A percentile compares a stretch with the other conserved stretches of the same genome.
Conservation (phyloP, 2,113 vertebrate species). For the Symphodus melops region DNA sequence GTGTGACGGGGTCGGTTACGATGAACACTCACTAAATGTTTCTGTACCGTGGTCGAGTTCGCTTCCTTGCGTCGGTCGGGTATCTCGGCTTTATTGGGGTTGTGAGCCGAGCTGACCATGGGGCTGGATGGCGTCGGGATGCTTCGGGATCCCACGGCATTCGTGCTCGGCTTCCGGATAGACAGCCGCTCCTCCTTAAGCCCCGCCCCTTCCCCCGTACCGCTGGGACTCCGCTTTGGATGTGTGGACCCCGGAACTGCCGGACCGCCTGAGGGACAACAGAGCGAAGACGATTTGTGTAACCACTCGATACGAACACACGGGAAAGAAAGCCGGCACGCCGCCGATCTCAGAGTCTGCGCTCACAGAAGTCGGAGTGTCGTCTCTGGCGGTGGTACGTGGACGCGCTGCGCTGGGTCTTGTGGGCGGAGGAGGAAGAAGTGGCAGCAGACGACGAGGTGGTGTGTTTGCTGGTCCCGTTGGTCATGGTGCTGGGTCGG, state of each 20-base stretch:
- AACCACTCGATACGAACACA: neutral
- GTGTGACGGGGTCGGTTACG: no score
- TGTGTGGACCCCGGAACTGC: slow-evolving; percentile 82
- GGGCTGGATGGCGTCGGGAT: slow-evolving; percentile 90
- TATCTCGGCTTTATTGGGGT: slow-evolving; percentile 94
- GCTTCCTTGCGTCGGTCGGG: slow-evolving; percentile 90
- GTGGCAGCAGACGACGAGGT: slow-evolving; percentile 73
- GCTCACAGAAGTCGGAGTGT: slow-evolving; percentile 94
- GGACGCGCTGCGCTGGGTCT: slow-evolving; percentile 88
- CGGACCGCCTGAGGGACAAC: slow-evolving; percentile 84
- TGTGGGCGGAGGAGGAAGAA: slow-evolving; percentile 84
- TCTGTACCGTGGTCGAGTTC: slow-evolving; percentile 83
- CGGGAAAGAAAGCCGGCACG: neutral
- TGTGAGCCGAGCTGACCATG: slow-evolving; percentile 94
- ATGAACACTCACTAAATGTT: neutral
- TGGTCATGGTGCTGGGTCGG: slow-evolving; percentile 86
- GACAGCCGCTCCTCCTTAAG: slow-evolving; percentile 89
- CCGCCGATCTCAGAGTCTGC: neutral
- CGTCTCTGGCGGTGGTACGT: slow-evolving; percentile 94
- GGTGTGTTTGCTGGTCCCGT: slow-evolving; percentile 87
- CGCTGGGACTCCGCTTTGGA: slow-evolving; percentile 91
- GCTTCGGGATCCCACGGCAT: slow-evolving; percentile 81
- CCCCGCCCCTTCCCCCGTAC: slow-evolving; percentile 80
- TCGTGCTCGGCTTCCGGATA: slow-evolving; percentile 86
- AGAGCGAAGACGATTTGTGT: neutral